Conservation (phyloP, 2,113 vertebrate species). For the Cricetomys ansorgei region DNA sequence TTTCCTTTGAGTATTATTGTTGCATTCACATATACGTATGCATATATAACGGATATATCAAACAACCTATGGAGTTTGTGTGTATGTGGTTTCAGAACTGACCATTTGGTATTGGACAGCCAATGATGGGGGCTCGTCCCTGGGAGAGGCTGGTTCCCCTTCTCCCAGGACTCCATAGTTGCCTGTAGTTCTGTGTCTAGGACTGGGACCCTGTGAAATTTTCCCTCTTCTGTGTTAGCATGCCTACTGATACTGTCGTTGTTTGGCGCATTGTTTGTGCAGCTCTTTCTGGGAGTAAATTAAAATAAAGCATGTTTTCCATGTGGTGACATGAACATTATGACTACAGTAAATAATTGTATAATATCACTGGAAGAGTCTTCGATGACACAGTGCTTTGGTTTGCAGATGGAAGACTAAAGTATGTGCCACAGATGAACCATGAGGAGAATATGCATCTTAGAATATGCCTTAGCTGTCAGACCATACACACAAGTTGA, state of each 20-base stretch:
- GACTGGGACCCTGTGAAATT: neutral
- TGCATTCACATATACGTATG: no score
- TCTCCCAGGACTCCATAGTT: neutral
- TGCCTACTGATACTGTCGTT: neutral
- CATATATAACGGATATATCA: no score
- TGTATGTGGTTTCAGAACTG: neutral
- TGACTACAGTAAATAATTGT: conserved; percentile 36
- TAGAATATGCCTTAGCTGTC: neutral
- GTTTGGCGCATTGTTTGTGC: neutral
- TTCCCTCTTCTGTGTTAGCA: neutral
- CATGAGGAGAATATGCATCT: neutral
- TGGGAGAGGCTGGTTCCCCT: neutral
- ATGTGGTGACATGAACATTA: neutral
- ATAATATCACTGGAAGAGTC: neutral
- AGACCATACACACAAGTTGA: neutral
- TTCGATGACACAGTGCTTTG: conserved; percentile 1
- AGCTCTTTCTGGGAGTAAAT: neutral
- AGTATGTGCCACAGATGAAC: neutral
- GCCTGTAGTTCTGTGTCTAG: neutral
- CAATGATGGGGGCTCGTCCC: neutral
- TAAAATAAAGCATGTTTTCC: conserved; percentile 16
- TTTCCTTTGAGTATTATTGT: no score
- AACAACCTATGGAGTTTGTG: no score
- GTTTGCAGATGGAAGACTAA: conserved; percentile 39
- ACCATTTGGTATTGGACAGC: neutral